These are phyloP conservation scores for Sebastes glaucus DNA, from an alignment of 2,797 vertebrate genomes.

Conservation along the genomic window DNA sequence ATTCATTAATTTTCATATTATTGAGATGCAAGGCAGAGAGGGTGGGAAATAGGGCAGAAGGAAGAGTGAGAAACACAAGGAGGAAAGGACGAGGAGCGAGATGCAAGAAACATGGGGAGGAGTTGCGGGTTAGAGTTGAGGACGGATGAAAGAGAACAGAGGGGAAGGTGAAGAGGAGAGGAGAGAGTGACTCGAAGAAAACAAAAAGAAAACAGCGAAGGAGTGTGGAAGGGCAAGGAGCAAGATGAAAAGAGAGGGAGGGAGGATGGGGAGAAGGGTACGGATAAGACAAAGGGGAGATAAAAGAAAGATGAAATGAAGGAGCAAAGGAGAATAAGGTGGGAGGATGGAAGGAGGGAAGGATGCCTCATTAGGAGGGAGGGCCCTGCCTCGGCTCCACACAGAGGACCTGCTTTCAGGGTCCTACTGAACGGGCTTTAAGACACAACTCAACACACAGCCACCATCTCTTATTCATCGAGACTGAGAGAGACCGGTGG, in stretches of 20 bases:
- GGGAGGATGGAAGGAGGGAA: conserved; percentile 6
- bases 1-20: conserved; percentile 45
- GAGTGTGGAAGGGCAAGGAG: conserved; percentile 24
- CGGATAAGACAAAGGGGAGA: conserved; percentile 26
- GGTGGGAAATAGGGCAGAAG: conserved; percentile 13
- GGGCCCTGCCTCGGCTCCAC: conserved; percentile 26
- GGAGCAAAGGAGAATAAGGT: background rate
- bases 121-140: conserved; percentile 33
- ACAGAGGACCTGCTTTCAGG: conserved; percentile 29
- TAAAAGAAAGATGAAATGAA: conserved; percentile 54
- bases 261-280: background rate
- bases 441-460: conserved; percentile 16
- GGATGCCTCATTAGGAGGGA: conserved; percentile 59
- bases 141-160: conserved; percentile 46
- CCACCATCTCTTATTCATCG: conserved; percentile 18
- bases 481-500: background rate
- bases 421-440: conserved; percentile 28
- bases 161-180: background rate
- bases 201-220: conserved; percentile 21
- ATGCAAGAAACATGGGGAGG: conserved; percentile 14
- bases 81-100: background rate
- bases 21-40: conserved; percentile 20
- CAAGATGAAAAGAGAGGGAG: conserved; percentile 41
- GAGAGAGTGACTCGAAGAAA: background rate
- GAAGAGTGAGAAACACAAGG: background rate